Percentiles rank a stretch among this genome's conserved stretches.
Conservation (phyloP, 2,113 vertebrate species). For the Lota lota region DNA sequence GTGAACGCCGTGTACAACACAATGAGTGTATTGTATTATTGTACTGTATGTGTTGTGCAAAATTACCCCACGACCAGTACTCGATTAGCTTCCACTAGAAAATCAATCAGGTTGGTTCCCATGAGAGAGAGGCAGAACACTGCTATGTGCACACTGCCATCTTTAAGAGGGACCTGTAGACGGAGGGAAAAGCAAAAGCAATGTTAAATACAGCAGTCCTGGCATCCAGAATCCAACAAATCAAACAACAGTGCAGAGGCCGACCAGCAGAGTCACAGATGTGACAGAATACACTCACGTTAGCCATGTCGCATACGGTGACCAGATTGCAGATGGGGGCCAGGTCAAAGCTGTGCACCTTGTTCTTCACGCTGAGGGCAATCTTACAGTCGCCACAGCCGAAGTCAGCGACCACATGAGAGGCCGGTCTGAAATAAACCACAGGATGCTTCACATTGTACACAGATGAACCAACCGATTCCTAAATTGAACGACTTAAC, state of each 20-base stretch:
- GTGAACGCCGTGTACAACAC: not conserved
- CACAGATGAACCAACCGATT: no score
- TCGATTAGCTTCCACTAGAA: conserved; percentile 87
- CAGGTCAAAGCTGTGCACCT: conserved; percentile 90
- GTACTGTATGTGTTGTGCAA: no score
- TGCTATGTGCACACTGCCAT: conserved; percentile 79
- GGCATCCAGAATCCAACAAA: no score
- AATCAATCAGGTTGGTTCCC: conserved; percentile 91
- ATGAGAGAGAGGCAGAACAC: conserved; percentile 95
- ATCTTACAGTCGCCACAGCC: conserved; percentile 92
- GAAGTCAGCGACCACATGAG: conserved; percentile 89
- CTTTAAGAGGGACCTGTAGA: conserved; percentile 82
- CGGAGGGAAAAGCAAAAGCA: not conserved
- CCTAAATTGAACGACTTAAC: no score
- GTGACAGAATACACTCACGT: conserved; percentile 66
- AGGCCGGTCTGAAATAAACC: conserved; percentile 68
- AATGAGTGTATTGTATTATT: no score
- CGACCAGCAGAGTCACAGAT: not conserved
- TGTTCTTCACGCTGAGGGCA: conserved; percentile 81
- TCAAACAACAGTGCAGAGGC: not conserved
- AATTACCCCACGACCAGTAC: conserved; percentile 84
- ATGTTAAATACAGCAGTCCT: not conserved
- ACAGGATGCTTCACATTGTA: not conserved
- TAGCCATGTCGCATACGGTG: conserved; percentile 90
- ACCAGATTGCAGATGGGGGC: conserved; percentile 80